Percentiles rank a stretch among this genome's conserved stretches.
These are phyloP conservation scores for Ectemnius continuus DNA, from an alignment of 2,888 invertebrate genomes.

Conservation along the genomic window DNA sequence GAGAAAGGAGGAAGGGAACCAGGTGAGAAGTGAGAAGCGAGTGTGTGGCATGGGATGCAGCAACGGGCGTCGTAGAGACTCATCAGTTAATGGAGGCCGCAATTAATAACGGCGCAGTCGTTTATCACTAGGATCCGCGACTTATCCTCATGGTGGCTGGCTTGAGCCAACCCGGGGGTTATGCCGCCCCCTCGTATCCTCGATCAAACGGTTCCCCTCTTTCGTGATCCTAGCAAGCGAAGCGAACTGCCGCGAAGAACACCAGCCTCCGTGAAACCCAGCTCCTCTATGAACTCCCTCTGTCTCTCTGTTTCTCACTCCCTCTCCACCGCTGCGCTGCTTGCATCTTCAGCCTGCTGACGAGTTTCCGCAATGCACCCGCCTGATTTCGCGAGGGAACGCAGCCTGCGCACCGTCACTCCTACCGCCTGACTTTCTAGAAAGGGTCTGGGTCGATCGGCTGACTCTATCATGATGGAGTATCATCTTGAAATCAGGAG, in stretches of 20 bases:
- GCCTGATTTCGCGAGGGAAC: constrained; percentile 32
- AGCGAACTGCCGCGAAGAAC: background rate
- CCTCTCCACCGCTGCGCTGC: background rate
- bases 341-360: constrained; percentile 8
- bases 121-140: constrained; percentile 71
- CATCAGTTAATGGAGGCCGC: constrained; percentile 70
- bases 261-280: background rate
- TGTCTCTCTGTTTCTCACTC: background rate
- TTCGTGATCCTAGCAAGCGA: constrained; percentile 40
- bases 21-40: constrained; percentile 18
- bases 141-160: constrained; percentile 62
- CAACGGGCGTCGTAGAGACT: constrained; percentile 54
- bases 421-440: background rate
- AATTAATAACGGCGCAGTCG: constrained; percentile 70
- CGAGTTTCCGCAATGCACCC: constrained; percentile 56
- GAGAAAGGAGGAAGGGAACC: background rate
- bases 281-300: background rate
- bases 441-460: background rate
- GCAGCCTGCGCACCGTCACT: constrained; percentile 21
- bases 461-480: too few species aligned
- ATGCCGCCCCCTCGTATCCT: constrained; percentile 34
- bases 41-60: constrained; percentile 37
- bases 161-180: constrained; percentile 45
- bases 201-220: constrained; percentile 39
- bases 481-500: background rate